These are phyloP conservation scores for Spilosoma lubricipeda DNA, from an alignment of 2,888 invertebrate genomes.

Conservation along the genomic window DNA sequence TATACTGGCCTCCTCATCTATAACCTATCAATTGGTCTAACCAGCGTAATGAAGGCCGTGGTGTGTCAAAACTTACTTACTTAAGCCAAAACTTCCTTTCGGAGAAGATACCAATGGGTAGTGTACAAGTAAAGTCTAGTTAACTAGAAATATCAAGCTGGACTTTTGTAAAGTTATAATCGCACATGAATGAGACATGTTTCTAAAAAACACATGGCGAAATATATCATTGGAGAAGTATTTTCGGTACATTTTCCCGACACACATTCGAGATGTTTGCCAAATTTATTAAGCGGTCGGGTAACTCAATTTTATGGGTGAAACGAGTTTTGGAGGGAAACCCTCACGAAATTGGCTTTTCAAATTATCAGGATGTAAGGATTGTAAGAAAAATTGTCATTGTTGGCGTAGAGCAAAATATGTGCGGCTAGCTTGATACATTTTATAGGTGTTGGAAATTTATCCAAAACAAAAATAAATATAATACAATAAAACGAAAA, in stretches of 20 bases:
- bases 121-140: too few species aligned
- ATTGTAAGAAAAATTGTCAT: conserved; percentile 48
- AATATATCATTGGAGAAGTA: conserved; percentile 17
- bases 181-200: conserved; percentile 10
- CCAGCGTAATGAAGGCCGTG: too few species aligned
- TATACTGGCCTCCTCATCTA: too few species aligned
- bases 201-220: conserved; percentile 12
- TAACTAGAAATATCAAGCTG: neutral
- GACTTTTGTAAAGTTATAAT: neutral
- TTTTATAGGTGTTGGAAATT: neutral
- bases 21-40: too few species aligned
- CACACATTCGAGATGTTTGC: conserved; percentile 64
- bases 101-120: too few species aligned
- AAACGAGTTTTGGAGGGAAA: conserved; percentile 64
- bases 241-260: conserved; percentile 27
- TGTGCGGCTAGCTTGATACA: neutral
- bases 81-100: too few species aligned
- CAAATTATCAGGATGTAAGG: conserved; percentile 59
- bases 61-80: too few species aligned
- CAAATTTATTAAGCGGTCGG: conserved; percentile 73
- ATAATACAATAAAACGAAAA: too few species aligned
- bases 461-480: too few species aligned
- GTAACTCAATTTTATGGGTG: conserved; percentile 77
- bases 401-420: conserved; percentile 28
- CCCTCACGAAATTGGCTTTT: conserved; percentile 64